Evolutionary conservation across 2,113 vertebrate genomes (phyloP).

Genomic region (Heliornis fulica): DNA sequence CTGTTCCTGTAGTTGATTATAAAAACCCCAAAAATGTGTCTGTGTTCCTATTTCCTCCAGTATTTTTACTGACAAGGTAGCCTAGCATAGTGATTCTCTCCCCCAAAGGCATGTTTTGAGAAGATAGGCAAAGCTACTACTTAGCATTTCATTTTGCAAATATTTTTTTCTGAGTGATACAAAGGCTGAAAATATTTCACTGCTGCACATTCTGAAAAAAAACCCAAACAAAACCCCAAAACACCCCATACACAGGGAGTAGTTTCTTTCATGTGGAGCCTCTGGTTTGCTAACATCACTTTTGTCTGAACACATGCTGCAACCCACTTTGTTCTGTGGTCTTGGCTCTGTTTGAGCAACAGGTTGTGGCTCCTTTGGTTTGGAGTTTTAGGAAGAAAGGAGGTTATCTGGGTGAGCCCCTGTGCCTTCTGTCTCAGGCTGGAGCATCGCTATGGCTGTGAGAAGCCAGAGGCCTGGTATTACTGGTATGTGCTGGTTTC

Average conservation of each 20-base stretch:
- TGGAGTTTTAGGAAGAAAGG: neutral
- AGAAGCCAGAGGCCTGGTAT: neutral
- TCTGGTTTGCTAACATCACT: neutral
- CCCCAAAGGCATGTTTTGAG: neutral
- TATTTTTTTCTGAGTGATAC: neutral
- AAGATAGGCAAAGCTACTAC: neutral
- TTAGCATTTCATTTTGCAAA: neutral
- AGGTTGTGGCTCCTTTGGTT: neutral
- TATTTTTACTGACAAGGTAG: neutral
- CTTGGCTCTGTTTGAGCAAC: neutral
- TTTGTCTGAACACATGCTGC: neutral
- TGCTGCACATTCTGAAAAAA: neutral
- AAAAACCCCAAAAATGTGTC: neutral
- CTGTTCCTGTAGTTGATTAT: neutral
- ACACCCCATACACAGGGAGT: no score
- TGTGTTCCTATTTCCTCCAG: neutral
- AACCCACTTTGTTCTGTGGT: neutral
- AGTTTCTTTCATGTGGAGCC: neutral
- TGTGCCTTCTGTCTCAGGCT: neutral
- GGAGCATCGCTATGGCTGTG: neutral
- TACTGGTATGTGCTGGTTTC: neutral
- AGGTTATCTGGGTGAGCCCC: neutral
- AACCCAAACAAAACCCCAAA: no score
- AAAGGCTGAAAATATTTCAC: neutral
- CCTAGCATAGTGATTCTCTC: neutral